Evolutionary conservation across 2,888 invertebrate genomes (phyloP), one percentile per base, ranked within the genome.

Genomic region (Orchesellides sinensis): DNA sequence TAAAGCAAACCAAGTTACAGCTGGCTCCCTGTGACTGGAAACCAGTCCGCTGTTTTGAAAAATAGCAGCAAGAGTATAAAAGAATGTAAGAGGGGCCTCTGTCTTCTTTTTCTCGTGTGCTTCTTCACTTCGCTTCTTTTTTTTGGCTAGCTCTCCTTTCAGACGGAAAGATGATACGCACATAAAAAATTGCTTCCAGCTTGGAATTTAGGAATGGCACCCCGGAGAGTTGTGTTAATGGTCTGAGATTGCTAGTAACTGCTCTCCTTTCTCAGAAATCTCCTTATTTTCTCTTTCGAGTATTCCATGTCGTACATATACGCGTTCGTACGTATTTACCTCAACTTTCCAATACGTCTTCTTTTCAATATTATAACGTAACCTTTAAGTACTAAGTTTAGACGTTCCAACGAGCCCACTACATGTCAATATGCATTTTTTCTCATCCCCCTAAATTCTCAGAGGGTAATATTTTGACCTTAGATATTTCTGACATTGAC

Each of bases 211-310:
- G 78, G 77, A 87, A 87, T 85, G 86, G 86, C 83, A 84, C 87
- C 87, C 87, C 59, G 63, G 87, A 88, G 87, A 83, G 84, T 83
- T 81, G 69, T 81, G 85, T 87, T 86, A 87, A 88, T 88, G 86
- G 85, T 83, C 83, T 84, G 82, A 85, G 86, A 86, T 85, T 86
- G 81, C 84, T 80, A 84, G 83, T 83, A 84, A 81, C 77, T 86
- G 83, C 81, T 81, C 84, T 81, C 83, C 72, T 74, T 82, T 77
- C 84, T 84, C 84, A 83, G 77, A 83, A 85, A 84, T 85, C 85
- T 78, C 83, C 82, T 82, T 81, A 82, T 82, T 87, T 84, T 85
- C 84, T 45, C 47, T 54, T 68, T 17, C 54, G 40, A 66, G 12
- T 56, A 35, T 19, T 45, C 45, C 56, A 56, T n/a, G n/a, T n/a